Percentiles rank a stretch among this genome's conserved stretches.
phyloP scores from a whole-genome alignment of 2,888 invertebrate species.

The Atethmia centrago region DNA sequence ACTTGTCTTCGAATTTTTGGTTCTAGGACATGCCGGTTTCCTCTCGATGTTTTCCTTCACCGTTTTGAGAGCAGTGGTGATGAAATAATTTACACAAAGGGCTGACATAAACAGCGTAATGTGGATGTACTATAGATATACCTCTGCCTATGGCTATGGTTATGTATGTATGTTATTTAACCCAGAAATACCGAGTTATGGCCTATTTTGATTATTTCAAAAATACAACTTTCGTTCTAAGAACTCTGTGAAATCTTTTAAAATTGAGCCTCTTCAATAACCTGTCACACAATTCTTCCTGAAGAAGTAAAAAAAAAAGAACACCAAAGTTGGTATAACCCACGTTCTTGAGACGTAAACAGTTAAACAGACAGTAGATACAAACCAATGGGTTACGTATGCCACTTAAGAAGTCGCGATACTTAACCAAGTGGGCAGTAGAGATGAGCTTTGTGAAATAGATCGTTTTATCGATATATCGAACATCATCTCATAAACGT shows the following conservation, averaged over 20 bases:
- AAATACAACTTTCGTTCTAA: background rate
- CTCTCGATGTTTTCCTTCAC: no score
- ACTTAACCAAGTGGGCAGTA: slow-evolving; percentile 70
- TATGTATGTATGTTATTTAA: no score
- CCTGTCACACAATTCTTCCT: slow-evolving; percentile 27
- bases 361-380: slow-evolving; percentile 79
- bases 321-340: slow-evolving; percentile 53
- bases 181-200: background rate
- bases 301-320: slow-evolving; percentile 12
- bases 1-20: no score
- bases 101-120: no score
- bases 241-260: background rate
- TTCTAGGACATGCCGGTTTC: no score
- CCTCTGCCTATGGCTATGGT: no score
- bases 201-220: background rate
- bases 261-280: slow-evolving; percentile 5
- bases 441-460: background rate
- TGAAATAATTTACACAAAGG: no score
- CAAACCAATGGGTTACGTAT: slow-evolving; percentile 83
- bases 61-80: no score
- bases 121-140: no score
- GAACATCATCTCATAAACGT: no score
- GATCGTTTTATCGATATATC: no score
- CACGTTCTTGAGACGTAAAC: slow-evolving; percentile 81
- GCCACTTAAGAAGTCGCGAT: slow-evolving; percentile 79